Evolutionary conservation across 2,113 vertebrate species (phyloP).

Genomic region (Phyllostomus hastatus): DNA sequence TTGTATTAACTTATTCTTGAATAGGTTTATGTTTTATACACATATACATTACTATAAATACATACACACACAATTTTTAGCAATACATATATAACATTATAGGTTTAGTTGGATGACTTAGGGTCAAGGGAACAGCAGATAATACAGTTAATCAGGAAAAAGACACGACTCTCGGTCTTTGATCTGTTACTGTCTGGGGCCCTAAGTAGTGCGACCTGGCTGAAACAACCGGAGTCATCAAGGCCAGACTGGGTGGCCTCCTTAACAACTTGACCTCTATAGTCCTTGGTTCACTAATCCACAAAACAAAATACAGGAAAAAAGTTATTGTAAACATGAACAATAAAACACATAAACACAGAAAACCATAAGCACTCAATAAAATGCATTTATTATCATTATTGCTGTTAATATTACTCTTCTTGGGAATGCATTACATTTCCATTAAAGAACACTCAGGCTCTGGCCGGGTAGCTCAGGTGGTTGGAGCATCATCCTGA

Average conservation of each 20-base stretch:
- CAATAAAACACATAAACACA: accelerated
- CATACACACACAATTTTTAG: neutral
- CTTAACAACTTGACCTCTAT: neutral
- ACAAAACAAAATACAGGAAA: neutral
- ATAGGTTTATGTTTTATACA: neutral
- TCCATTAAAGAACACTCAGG: neutral
- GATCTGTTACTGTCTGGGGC: neutral
- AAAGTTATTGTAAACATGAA: neutral
- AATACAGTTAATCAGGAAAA: neutral
- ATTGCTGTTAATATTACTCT: neutral
- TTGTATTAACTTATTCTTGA: conserved; percentile 10
- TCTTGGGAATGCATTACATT: neutral
- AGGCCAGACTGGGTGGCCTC: neutral
- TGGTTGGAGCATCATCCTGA: too few relatives aligned
- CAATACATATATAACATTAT: neutral
- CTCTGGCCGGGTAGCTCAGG: too few relatives aligned
- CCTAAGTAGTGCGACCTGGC: neutral
- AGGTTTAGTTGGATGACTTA: neutral
- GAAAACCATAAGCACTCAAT: neutral
- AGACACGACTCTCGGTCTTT: neutral
- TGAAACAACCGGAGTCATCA: neutral
- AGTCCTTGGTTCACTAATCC: neutral
- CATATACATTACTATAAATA: neutral
- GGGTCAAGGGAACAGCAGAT: neutral
- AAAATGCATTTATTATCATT: neutral